These are phyloP conservation scores for Lacerta bilineata DNA, from an alignment of 2,797 vertebrate genomes.

Conservation along the genomic window DNA sequence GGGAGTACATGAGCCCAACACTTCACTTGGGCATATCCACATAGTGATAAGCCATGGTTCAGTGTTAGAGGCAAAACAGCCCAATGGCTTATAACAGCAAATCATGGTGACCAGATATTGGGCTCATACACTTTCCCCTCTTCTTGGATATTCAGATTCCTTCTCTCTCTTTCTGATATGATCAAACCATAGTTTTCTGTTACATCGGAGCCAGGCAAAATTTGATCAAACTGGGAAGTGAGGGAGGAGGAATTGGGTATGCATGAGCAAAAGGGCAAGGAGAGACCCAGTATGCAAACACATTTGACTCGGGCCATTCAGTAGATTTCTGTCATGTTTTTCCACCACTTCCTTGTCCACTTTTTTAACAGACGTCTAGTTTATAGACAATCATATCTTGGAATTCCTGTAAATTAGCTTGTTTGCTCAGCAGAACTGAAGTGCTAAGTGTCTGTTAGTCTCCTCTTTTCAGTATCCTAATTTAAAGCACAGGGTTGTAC, in stretches of 20 bases:
- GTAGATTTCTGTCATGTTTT: constrained; percentile 41
- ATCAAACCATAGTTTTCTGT: neutral
- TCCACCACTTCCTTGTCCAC: constrained; percentile 52
- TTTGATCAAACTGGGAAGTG: neutral
- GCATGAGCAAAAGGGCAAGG: neutral
- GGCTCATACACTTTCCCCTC: neutral
- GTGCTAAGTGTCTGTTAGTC: constrained; percentile 26
- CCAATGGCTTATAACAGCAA: neutral
- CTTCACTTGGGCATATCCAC: neutral
- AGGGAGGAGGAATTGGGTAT: no score
- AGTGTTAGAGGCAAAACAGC: neutral
- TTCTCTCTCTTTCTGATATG: neutral
- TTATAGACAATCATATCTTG: constrained; percentile 33
- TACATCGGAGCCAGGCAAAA: neutral
- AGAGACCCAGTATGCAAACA: no score
- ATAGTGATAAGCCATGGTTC: neutral
- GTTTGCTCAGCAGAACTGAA: constrained; percentile 37
- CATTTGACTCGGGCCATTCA: neutral
- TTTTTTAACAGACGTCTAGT: constrained; percentile 54
- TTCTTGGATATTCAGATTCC: neutral
- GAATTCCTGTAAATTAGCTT: constrained; percentile 42
- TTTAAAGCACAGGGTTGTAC: neutral
- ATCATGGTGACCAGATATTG: neutral
- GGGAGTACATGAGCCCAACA: neutral
- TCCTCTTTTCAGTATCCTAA: constrained; percentile 19